Conservation (phyloP, 2,888 invertebrate genomes). For the Choreutis nemorana region DNA sequence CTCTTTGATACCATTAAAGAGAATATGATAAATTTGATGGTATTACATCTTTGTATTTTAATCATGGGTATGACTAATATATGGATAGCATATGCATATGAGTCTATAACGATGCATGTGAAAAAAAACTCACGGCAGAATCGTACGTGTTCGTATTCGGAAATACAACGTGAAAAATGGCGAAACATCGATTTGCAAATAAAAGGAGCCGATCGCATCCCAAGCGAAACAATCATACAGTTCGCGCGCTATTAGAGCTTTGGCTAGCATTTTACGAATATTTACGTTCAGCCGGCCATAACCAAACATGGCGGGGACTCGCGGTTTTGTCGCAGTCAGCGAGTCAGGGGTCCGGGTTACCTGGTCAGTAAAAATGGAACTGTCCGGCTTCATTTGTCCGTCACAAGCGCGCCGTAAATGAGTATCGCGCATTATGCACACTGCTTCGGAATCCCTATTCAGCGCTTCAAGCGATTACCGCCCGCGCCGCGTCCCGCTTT, state of each 20-base stretch:
- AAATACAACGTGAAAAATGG: too few relatives aligned
- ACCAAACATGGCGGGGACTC: conserved; percentile 12
- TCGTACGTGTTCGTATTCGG: too few relatives aligned
- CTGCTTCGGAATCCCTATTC: conserved; percentile 38
- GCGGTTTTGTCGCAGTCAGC: not conserved
- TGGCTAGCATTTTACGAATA: conserved; percentile 20
- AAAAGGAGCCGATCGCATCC: conserved; percentile 14
- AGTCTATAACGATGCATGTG: too few relatives aligned
- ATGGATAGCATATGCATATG: too few relatives aligned
- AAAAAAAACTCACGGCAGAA: too few relatives aligned
- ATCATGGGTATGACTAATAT: too few relatives aligned
- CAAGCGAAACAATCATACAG: conserved; percentile 30
- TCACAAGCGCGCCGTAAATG: conserved; percentile 49
- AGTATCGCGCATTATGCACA: conserved; percentile 44
- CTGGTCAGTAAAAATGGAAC: not conserved
- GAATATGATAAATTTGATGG: too few relatives aligned
- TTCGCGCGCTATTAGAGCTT: conserved; percentile 45
- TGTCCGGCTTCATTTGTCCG: conserved; percentile 47
- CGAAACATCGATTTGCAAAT: too few relatives aligned
- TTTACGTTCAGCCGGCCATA: conserved; percentile 12
- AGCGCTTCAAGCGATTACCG: conserved; percentile 23
- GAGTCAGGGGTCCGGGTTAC: conserved; percentile 10
- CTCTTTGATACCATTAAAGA: too few relatives aligned
- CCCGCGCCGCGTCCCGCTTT: conserved; percentile 13
- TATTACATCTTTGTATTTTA: too few relatives aligned